These are phyloP conservation scores for Halcyon smyrnensis DNA, from an alignment of 2,797 vertebrate genomes.

Conservation along the genomic window DNA sequence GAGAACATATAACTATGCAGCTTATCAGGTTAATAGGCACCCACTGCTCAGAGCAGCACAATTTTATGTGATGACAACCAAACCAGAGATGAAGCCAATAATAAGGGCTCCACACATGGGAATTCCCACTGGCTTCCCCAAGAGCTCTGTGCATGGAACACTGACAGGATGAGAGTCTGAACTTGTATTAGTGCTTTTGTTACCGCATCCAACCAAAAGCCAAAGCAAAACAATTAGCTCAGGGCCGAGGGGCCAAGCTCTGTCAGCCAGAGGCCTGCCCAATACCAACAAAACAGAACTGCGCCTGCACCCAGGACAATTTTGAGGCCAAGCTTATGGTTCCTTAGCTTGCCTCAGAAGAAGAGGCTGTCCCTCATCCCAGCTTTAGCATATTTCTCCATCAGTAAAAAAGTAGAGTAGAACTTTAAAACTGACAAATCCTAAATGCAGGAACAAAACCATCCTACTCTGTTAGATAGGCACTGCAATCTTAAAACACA, in stretches of 20 bases:
- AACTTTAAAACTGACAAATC: neutral
- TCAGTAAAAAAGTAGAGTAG: neutral
- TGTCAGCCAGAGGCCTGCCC: neutral
- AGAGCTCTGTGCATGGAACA: neutral
- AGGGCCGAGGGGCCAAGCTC: neutral
- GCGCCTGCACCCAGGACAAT: neutral
- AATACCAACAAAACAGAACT: neutral
- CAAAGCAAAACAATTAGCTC: neutral
- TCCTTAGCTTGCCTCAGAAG: neutral
- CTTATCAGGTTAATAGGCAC: neutral
- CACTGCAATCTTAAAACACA: neutral
- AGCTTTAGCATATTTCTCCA: neutral
- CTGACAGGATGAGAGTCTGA: neutral
- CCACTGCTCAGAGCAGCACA: neutral
- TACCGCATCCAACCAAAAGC: constrained; percentile 10
- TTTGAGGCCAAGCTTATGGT: neutral
- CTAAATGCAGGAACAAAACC: neutral
- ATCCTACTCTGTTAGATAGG: neutral
- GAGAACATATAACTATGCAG: neutral
- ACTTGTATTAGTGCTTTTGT: neutral
- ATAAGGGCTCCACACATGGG: neutral
- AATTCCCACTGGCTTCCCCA: neutral
- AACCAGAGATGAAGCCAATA: neutral
- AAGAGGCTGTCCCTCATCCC: neutral
- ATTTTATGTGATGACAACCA: neutral